phyloP scores from a whole-genome alignment of 1,140 invertebrate species.

The Asbolus verrucosus region DNA sequence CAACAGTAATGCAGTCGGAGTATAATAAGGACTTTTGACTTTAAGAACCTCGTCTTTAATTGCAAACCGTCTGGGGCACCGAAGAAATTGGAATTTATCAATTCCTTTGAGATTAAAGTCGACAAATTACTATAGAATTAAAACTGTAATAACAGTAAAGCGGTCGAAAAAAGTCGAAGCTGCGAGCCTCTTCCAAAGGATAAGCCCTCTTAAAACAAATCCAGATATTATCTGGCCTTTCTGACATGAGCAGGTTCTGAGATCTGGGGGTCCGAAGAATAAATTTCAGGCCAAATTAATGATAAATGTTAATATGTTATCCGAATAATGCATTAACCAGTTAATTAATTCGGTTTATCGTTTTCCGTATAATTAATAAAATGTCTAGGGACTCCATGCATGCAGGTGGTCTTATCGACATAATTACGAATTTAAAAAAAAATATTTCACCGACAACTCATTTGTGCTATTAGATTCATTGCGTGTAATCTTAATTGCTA shows the following conservation, averaged over 20 bases:
- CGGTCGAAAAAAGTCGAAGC: constrained; percentile 1
- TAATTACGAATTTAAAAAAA: too few species aligned
- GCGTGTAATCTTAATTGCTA: too few species aligned
- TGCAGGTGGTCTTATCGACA: too few species aligned
- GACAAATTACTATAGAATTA: constrained; percentile 31
- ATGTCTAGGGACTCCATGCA: too few species aligned
- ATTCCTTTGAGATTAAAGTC: constrained; percentile 35
- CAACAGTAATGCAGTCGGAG: constrained; percentile 33
- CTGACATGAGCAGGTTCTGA: constrained; percentile 17
- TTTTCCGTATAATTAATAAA: too few species aligned
- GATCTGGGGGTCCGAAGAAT: too few species aligned
- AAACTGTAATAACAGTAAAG: constrained; percentile 32
- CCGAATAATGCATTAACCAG: too few species aligned
- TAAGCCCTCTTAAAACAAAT: constrained; percentile 30
- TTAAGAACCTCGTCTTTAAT: constrained; percentile 27
- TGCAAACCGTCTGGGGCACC: constrained; percentile 17
- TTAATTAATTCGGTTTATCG: too few species aligned
- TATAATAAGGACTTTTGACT: constrained; percentile 36
- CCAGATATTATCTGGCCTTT: constrained; percentile 25
- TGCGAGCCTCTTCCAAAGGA: constrained; percentile 4
- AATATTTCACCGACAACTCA: too few species aligned
- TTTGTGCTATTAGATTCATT: too few species aligned
- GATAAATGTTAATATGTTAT: too few species aligned
- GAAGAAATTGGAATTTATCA: constrained; percentile 37
- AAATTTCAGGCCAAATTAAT: too few species aligned